Conservation (phyloP, 2,888 invertebrate genomes). For the Eueremaeus valkanovi region DNA sequence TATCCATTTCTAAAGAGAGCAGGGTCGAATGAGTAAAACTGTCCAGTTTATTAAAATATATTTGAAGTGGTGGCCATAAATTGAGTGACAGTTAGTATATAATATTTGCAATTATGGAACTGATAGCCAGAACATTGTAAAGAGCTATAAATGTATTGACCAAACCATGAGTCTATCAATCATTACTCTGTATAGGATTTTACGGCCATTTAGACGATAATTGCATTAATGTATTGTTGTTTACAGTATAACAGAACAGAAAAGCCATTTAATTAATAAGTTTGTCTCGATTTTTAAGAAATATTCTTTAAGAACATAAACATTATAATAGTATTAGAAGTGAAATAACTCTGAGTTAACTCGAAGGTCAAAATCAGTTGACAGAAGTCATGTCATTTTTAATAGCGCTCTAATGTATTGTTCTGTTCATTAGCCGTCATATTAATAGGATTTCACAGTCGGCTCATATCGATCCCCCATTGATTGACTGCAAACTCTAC, state of each 20-base stretch:
- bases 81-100: too few species aligned
- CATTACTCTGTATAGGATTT: too few species aligned
- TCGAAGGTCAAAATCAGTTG: constrained; percentile 9
- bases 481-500: not conserved
- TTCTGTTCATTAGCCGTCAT: not conserved
- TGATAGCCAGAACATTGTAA: too few species aligned
- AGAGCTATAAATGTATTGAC: too few species aligned
- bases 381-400: not conserved
- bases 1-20: too few species aligned
- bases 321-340: too few species aligned
- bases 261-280: not conserved
- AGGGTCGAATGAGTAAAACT: too few species aligned
- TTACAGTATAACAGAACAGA: not conserved
- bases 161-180: too few species aligned
- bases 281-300: not conserved
- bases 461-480: not conserved
- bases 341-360: not conserved
- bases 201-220: not conserved
- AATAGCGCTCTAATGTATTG: not conserved
- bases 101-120: too few species aligned
- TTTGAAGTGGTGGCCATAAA: too few species aligned
- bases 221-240: constrained; percentile 1
- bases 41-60: too few species aligned
- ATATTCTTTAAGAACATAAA: not conserved
- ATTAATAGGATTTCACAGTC: not conserved